Conservation (phyloP, 2,797 vertebrate species). For the Vultur gryphus region DNA sequence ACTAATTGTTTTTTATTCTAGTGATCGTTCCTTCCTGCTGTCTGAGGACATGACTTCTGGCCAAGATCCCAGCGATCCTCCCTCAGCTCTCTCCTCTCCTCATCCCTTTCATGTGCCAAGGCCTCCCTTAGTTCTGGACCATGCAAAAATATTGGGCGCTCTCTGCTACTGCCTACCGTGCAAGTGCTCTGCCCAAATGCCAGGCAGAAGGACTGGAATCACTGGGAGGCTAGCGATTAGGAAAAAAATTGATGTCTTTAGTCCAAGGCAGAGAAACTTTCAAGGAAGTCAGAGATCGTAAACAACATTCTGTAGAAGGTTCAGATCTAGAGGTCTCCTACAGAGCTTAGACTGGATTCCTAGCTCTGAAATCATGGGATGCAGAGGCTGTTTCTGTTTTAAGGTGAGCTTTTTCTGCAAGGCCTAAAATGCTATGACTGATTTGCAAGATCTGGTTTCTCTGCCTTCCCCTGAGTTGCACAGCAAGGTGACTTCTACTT, state of each 20-base stretch:
- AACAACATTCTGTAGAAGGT: background rate
- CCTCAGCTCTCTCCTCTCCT: background rate
- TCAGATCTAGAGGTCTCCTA: background rate
- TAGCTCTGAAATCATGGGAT: background rate
- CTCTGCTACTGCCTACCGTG: background rate
- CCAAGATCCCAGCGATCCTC: background rate
- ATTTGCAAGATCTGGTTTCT: background rate
- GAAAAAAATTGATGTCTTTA: background rate
- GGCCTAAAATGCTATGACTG: background rate
- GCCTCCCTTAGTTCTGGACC: background rate
- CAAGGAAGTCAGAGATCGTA: background rate
- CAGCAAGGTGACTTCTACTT: background rate
- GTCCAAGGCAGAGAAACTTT: background rate
- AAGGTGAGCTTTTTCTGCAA: background rate
- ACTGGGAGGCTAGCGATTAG: accelerated
- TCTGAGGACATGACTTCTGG: background rate
- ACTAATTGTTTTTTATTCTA: background rate
- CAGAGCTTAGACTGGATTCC: background rate
- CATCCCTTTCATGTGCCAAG: background rate
- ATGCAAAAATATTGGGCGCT: background rate
- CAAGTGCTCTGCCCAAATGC: background rate
- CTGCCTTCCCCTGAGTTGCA: background rate
- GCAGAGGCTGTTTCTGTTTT: background rate
- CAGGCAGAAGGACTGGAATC: background rate
- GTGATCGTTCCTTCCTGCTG: background rate